Evolutionary conservation across 1,140 invertebrate species (phyloP).

Genomic region (Bombus ignitus): DNA sequence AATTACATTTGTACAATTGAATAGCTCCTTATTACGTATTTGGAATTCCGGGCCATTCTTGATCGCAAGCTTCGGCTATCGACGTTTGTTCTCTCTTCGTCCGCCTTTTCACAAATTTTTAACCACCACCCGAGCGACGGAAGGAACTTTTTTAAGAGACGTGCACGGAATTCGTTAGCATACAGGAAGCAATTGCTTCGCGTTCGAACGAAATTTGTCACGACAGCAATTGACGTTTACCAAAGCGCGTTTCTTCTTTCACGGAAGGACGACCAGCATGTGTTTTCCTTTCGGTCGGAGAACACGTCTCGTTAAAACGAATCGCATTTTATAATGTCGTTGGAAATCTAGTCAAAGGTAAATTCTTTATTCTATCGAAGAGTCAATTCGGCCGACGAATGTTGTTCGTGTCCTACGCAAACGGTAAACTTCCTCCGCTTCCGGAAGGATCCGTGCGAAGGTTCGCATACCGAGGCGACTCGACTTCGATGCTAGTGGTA

Average conservation of each 20-base stretch:
- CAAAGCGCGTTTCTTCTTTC: background rate
- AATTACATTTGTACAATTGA: no score
- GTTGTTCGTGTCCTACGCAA: conserved; percentile 11
- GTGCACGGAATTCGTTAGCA: conserved; percentile 46
- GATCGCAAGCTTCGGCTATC: no score
- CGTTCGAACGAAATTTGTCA: conserved; percentile 46
- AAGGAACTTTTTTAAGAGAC: conserved; percentile 18
- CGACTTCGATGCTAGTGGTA: conserved; percentile 46
- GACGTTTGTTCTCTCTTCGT: no score
- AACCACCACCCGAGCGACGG: background rate
- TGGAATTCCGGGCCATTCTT: no score
- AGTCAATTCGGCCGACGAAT: background rate
- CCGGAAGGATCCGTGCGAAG: conserved; percentile 12
- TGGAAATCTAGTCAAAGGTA: background rate
- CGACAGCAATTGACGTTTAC: conserved; percentile 19
- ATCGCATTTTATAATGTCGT: background rate
- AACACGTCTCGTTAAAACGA: background rate
- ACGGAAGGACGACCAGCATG: no score
- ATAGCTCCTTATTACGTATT: no score
- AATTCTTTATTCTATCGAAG: background rate
- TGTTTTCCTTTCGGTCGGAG: no score
- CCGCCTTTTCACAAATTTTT: conserved; percentile 5
- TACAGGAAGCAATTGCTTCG: conserved; percentile 30
- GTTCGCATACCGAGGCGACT: conserved; percentile 19
- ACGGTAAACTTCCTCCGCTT: conserved; percentile 29